Conservation (phyloP, 2,888 invertebrate genomes). For the Drosophila picticornis region DNA sequence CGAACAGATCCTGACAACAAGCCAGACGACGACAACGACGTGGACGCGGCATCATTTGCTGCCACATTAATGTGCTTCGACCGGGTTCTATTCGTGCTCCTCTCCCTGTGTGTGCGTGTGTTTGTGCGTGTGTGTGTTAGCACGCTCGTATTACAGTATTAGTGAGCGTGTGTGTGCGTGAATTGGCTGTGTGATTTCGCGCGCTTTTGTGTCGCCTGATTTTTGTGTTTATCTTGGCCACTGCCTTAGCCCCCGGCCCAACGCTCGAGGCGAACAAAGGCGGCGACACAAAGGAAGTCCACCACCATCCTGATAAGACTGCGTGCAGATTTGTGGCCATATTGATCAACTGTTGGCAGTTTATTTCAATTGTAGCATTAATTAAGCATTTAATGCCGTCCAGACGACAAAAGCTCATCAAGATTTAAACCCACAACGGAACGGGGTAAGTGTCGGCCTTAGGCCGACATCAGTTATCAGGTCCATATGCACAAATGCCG, state of each 20-base stretch:
- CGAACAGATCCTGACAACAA: conserved; percentile 21
- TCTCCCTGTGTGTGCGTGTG: neutral
- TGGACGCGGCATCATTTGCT: conserved; percentile 65
- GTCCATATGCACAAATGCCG: conserved; percentile 48
- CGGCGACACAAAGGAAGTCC: conserved; percentile 33
- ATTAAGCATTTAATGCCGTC: conserved; percentile 69
- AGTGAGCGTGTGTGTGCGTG: conserved; percentile 19
- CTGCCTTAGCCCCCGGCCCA: conserved; percentile 35
- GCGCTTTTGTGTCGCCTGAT: conserved; percentile 72
- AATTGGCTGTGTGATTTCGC: conserved; percentile 61
- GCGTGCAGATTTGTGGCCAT: conserved; percentile 58
- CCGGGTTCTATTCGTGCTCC: conserved; percentile 41
- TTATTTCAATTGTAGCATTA: conserved; percentile 66
- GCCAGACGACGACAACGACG: conserved; percentile 35
- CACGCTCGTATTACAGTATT: conserved; percentile 11
- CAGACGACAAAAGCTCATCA: conserved; percentile 67
- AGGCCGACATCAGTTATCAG: conserved; percentile 6
- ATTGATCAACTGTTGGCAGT: conserved; percentile 64
- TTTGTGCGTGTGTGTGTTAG: conserved; percentile 12
- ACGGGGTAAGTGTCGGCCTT: conserved; percentile 38
- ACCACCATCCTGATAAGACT: conserved; percentile 27
- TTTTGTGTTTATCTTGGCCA: conserved; percentile 58
- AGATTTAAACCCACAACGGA: conserved; percentile 31
- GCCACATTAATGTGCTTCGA: conserved; percentile 69
- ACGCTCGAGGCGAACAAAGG: conserved; percentile 42